Conservation (phyloP, 2,113 vertebrate species). For the Struthio camelus region DNA sequence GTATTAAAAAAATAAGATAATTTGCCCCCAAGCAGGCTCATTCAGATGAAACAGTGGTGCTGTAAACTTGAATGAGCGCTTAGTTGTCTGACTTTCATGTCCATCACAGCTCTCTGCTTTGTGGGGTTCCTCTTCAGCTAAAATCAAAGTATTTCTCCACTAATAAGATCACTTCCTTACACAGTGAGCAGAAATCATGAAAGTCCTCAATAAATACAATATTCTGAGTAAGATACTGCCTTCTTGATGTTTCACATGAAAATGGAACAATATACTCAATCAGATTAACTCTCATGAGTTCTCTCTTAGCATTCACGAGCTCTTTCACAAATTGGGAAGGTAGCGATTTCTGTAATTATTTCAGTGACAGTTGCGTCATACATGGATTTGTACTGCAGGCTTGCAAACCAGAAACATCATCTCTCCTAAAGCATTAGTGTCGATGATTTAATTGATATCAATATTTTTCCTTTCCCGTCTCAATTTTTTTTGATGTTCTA, state of each 20-base stretch:
- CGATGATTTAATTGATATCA: not conserved
- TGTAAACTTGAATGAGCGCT: not conserved
- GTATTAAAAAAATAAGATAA: not conserved
- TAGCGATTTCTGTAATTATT: not conserved
- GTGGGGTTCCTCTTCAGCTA: constrained; percentile 23
- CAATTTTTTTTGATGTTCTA: not conserved
- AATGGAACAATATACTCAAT: constrained; percentile 4
- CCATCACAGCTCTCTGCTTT: not conserved
- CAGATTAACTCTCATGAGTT: not conserved
- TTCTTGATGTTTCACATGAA: not conserved
- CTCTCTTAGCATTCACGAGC: not conserved
- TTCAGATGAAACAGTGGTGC: not conserved
- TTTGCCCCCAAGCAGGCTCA: not conserved
- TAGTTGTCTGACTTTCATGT: not conserved
- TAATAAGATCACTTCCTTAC: not conserved
- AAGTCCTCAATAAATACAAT: not conserved
- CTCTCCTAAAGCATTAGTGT: not conserved
- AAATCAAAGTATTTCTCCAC: constrained; percentile 26
- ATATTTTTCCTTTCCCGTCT: not conserved
- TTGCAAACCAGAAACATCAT: not conserved
- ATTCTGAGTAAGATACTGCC: not conserved
- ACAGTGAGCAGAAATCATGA: not conserved
- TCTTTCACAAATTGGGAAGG: not conserved
- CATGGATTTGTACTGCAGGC: not conserved
- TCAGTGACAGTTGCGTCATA: not conserved